Conservation (phyloP, 2,888 invertebrate genomes). For the Sarcophaga variegata region DNA sequence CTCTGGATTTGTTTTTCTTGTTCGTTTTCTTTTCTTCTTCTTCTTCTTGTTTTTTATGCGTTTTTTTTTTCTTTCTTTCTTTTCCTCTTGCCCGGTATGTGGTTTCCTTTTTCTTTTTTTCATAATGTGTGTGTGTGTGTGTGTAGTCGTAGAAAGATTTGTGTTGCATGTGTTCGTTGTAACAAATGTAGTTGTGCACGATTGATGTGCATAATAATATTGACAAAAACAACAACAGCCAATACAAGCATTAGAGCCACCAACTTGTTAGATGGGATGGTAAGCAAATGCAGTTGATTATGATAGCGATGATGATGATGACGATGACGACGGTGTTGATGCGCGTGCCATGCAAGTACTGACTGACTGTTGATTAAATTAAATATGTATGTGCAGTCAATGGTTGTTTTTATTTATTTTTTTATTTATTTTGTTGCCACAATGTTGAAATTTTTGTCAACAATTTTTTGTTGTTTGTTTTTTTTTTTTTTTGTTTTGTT, state of each 20-base stretch:
- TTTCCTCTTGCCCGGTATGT: conserved; percentile 25
- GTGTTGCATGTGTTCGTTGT: conserved; percentile 13
- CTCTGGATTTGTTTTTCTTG: conserved; percentile 52
- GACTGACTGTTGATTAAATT: neutral
- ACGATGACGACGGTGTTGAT: conserved; percentile 1
- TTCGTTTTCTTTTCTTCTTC: conserved; percentile 45
- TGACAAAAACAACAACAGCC: neutral
- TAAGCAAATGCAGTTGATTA: conserved; percentile 8
- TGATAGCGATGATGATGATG: neutral
- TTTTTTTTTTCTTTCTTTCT: conserved; percentile 44
- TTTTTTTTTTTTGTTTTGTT: neutral
- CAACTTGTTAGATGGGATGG: conserved; percentile 14
- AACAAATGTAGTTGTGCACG: conserved; percentile 15
- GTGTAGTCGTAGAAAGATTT: neutral
- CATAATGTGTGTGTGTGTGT: conserved; percentile 5
- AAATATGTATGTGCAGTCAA: neutral
- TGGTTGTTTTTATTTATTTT: neutral
- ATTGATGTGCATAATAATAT: conserved; percentile 20
- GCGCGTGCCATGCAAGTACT: conserved; percentile 12
- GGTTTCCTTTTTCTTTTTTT: conserved; percentile 37
- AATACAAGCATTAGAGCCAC: conserved; percentile 20
- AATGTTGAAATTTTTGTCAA: conserved; percentile 26
- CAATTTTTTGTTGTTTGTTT: neutral
- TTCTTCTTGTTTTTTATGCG: conserved; percentile 31
- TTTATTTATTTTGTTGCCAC: neutral